These are phyloP conservation scores for Clinocottus analis DNA, from an alignment of 2,113 vertebrate species.

Conservation along the genomic window DNA sequence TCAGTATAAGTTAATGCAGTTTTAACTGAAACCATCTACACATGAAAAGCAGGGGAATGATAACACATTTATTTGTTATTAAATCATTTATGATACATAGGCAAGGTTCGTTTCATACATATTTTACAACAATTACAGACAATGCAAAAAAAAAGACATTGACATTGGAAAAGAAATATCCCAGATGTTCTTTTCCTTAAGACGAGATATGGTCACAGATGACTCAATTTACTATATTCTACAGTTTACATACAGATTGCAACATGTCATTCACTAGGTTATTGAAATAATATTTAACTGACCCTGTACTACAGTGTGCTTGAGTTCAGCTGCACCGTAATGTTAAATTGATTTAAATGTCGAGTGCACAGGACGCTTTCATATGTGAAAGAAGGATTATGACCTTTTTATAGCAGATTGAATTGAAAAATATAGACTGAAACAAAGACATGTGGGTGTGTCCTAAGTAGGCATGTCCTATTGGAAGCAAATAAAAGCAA, in stretches of 20 bases:
- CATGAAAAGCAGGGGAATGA: background rate
- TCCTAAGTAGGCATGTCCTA: background rate
- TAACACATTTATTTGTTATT: slow-evolving; percentile 61
- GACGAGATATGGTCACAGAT: slow-evolving; percentile 20
- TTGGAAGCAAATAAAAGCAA: background rate
- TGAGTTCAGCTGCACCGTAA: slow-evolving; percentile 23
- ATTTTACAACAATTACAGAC: slow-evolving; percentile 47
- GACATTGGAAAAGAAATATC: background rate
- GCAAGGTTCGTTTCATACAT: slow-evolving; percentile 33
- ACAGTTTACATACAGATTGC: slow-evolving; percentile 26
- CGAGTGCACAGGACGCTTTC: background rate
- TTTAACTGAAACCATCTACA: background rate
- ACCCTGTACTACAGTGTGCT: slow-evolving; percentile 59
- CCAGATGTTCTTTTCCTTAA: background rate
- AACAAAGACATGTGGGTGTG: background rate
- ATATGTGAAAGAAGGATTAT: slow-evolving; percentile 1
- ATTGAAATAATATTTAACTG: slow-evolving; percentile 17
- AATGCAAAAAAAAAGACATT: background rate
- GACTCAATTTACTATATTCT: slow-evolving; percentile 6
- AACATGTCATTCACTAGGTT: slow-evolving; percentile 16
- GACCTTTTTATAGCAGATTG: background rate
- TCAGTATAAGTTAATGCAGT: background rate
- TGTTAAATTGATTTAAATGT: slow-evolving; percentile 11
- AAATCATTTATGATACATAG: slow-evolving; percentile 54
- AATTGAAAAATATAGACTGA: background rate